These are phyloP conservation scores for Danionella dracula DNA, from an alignment of 2,797 vertebrate genomes.

Conservation along the genomic window DNA sequence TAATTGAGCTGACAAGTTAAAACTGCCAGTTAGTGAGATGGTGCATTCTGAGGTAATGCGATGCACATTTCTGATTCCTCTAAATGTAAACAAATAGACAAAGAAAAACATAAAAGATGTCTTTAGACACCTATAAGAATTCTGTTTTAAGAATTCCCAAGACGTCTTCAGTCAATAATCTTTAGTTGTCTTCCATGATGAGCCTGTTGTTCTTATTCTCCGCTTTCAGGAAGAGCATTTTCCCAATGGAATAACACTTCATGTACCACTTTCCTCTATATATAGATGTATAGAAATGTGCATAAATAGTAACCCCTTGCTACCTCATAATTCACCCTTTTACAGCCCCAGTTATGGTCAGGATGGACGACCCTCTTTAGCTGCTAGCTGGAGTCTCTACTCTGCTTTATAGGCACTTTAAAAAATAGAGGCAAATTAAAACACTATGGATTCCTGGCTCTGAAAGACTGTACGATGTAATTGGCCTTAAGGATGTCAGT, in stretches of 20 bases:
- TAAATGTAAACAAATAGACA: constrained; percentile 47
- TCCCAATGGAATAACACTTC: constrained; percentile 49
- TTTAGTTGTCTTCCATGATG: too few species aligned
- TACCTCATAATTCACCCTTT: constrained; percentile 60
- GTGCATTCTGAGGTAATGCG: constrained; percentile 20
- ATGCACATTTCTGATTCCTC: constrained; percentile 51
- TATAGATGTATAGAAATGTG: constrained; percentile 62
- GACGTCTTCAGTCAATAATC: constrained; percentile 39
- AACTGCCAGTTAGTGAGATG: constrained; percentile 15
- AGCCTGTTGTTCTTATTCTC: too few species aligned
- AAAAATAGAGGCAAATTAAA: constrained; percentile 49
- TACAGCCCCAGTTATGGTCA: constrained; percentile 35
- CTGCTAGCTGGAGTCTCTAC: constrained; percentile 22
- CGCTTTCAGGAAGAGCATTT: constrained; percentile 24
- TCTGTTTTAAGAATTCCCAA: constrained; percentile 55
- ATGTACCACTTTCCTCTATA: constrained; percentile 67
- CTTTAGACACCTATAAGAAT: constrained; percentile 26
- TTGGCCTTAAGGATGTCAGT: constrained; percentile 48
- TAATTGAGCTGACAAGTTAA: constrained; percentile 50
- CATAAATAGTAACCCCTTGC: constrained; percentile 66
- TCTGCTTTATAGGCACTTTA: constrained; percentile 44
- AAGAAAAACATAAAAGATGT: constrained; percentile 14
- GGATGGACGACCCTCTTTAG: constrained; percentile 30
- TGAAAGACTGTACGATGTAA: constrained; percentile 43
- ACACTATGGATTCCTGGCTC: constrained; percentile 48